Evolutionary conservation across 2,888 invertebrate species (phyloP).

Genomic region (Sabatieria punctata): DNA sequence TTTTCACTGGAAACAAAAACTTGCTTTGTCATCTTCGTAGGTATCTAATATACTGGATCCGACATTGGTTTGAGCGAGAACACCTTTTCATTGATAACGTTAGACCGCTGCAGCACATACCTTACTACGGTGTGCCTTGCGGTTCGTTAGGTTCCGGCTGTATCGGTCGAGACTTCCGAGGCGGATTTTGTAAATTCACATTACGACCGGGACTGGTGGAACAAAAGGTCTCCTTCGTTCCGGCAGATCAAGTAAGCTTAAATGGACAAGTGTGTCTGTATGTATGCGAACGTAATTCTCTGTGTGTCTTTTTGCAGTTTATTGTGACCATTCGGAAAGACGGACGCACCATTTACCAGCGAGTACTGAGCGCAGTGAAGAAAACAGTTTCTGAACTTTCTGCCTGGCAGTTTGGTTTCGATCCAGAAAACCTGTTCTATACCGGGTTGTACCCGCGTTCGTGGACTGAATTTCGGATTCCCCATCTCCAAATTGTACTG

Average conservation of each 20-base stretch:
- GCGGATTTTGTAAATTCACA: constrained; percentile 74
- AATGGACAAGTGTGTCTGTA: constrained; percentile 2
- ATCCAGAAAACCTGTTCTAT: not conserved
- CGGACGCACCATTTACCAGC: constrained; percentile 27
- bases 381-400: not conserved
- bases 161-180: constrained; percentile 70
- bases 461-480: constrained; percentile 71
- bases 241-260: constrained; percentile 4
- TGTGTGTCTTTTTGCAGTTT: constrained; percentile 45
- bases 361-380: constrained; percentile 12
- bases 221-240: constrained; percentile 44
- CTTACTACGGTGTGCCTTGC: constrained; percentile 48
- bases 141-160: constrained; percentile 64
- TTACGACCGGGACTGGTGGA: constrained; percentile 73
- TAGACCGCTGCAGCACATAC: constrained; percentile 33
- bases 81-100: constrained; percentile 36
- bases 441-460: constrained; percentile 71
- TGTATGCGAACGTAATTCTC: not conserved
- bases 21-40: too few relatives aligned
- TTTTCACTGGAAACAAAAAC: constrained; percentile 21
- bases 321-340: constrained; percentile 54
- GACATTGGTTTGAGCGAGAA: constrained; percentile 28
- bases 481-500: constrained; percentile 57
- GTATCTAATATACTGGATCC: constrained; percentile 17
- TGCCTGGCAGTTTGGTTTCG: not conserved